These are phyloP conservation scores for Psophia crepitans DNA, from an alignment of 2,113 vertebrate species.

Conservation along the genomic window DNA sequence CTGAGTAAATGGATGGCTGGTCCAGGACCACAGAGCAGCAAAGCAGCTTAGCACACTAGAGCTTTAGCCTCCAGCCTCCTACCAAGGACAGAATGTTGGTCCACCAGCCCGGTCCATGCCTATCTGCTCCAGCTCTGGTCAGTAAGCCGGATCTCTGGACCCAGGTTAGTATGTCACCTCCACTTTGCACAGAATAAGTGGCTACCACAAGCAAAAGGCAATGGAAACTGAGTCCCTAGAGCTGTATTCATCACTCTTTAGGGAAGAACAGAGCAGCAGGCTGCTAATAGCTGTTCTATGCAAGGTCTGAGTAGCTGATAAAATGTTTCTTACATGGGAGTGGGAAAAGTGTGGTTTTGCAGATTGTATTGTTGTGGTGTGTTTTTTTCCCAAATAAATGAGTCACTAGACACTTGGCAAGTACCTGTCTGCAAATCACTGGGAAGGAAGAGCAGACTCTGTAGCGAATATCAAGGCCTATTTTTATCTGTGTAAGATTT, in stretches of 20 bases:
- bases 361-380: constrained; percentile 38
- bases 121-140: background rate
- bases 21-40: background rate
- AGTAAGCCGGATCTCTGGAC: background rate
- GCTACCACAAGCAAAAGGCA: background rate
- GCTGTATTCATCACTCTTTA: background rate
- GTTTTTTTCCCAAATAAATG: constrained; percentile 24
- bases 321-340: constrained; percentile 3
- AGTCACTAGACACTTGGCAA: constrained; percentile 62
- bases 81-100: background rate
- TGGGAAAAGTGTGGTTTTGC: constrained; percentile 12
- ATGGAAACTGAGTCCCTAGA: background rate
- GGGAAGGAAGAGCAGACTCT: background rate
- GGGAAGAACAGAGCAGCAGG: background rate
- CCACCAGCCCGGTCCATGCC: background rate
- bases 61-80: background rate
- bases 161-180: background rate
- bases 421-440: constrained; percentile 32
- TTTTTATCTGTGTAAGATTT: background rate
- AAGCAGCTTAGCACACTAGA: background rate
- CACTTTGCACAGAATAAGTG: background rate
- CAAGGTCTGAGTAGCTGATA: background rate
- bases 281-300: background rate
- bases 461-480: background rate
- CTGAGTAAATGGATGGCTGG: background rate